Conservation (phyloP, 2,888 invertebrate genomes). For the Amphiduros pacificus region DNA sequence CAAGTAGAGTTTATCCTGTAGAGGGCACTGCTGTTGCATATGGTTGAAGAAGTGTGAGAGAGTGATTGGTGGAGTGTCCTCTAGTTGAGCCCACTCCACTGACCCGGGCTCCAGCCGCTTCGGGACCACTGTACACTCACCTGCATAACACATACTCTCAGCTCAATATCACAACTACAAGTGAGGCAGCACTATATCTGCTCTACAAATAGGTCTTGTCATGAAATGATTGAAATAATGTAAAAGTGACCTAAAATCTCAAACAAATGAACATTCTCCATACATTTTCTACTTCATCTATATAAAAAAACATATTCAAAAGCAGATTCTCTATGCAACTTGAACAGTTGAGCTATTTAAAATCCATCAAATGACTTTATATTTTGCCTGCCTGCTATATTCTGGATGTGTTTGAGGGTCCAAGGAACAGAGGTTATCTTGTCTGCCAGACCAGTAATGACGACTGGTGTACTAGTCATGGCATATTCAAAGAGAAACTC, state of each 20-base stretch:
- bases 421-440: slow-evolving; percentile 36
- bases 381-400: slow-evolving; percentile 37
- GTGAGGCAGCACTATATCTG: too few relatives aligned
- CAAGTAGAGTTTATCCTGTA: slow-evolving; percentile 33
- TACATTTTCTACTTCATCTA: too few relatives aligned
- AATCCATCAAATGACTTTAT: too few relatives aligned
- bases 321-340: too few relatives aligned
- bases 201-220: too few relatives aligned
- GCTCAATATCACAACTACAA: too few relatives aligned
- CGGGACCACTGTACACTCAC: slow-evolving; percentile 33
- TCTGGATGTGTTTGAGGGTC: slow-evolving; percentile 39
- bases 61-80: slow-evolving; percentile 32
- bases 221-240: too few relatives aligned
- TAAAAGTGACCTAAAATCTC: too few relatives aligned
- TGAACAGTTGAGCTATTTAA: too few relatives aligned
- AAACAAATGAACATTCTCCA: too few relatives aligned
- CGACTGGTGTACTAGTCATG: slow-evolving; percentile 35
- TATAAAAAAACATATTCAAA: too few relatives aligned
- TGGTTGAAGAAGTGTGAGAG: slow-evolving; percentile 38
- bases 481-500: slow-evolving; percentile 38
- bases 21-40: slow-evolving; percentile 6
- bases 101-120: slow-evolving; percentile 38
- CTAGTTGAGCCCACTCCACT: slow-evolving; percentile 47
- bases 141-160: too few relatives aligned
- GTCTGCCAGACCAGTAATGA: slow-evolving; percentile 39